phyloP scores from a whole-genome alignment of 2,888 invertebrate genomes.

The Thereva unica region DNA sequence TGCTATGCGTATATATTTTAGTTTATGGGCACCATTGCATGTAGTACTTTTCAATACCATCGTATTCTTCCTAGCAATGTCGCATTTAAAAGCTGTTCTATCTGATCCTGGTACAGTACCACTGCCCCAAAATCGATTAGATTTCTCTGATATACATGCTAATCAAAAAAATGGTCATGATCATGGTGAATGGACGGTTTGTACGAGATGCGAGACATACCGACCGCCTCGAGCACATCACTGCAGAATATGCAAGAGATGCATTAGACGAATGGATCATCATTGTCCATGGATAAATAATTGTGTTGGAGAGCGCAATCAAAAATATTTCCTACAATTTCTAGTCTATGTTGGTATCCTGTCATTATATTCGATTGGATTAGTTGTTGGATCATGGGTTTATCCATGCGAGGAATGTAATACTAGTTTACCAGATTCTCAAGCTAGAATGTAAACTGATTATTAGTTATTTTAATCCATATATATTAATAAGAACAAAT shows the following conservation, averaged over 20 bases:
- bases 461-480: not conserved
- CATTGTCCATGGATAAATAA: constrained; percentile 94
- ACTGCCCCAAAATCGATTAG: constrained; percentile 71
- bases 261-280: constrained; percentile 63
- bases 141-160: constrained; percentile 79
- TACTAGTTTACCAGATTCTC: constrained; percentile 67
- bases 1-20: constrained; percentile 54
- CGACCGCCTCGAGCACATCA: constrained; percentile 85
- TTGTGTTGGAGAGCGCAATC: constrained; percentile 89
- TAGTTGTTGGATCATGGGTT: constrained; percentile 75
- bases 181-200: constrained; percentile 76
- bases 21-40: constrained; percentile 82
- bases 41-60: constrained; percentile 78
- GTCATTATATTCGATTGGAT: constrained; percentile 68
- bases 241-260: constrained; percentile 83
- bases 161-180: constrained; percentile 61
- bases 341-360: constrained; percentile 75
- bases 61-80: constrained; percentile 72
- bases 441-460: constrained; percentile 69
- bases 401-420: constrained; percentile 70
- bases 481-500: not conserved
- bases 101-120: constrained; percentile 90
- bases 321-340: constrained; percentile 90
- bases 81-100: constrained; percentile 82
- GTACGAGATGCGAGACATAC: constrained; percentile 79